Percentiles rank a stretch among this genome's conserved stretches.
Conservation (phyloP, 2,113 vertebrate genomes). For the Pteruthius melanotis region DNA sequence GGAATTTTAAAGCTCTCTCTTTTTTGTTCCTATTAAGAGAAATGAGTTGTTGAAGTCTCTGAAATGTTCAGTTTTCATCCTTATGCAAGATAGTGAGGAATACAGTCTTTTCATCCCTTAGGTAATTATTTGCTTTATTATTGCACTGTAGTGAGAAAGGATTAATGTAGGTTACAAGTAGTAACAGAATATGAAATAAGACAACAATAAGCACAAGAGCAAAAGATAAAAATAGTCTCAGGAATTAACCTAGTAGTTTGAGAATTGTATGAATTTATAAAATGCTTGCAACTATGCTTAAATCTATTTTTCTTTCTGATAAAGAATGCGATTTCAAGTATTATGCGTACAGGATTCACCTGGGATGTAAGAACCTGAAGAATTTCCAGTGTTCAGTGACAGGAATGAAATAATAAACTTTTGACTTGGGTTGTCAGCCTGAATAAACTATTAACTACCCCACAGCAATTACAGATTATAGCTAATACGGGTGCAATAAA, state of each 20-base stretch:
- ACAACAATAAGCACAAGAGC: background rate
- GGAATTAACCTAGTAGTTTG: background rate
- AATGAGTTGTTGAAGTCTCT: background rate
- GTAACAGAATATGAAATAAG: background rate
- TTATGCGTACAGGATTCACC: background rate
- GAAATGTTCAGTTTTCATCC: background rate
- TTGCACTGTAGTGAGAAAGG: background rate
- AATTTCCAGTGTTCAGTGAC: background rate
- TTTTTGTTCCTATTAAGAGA: background rate
- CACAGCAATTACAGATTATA: background rate
- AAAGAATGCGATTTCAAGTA: background rate
- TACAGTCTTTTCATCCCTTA: background rate
- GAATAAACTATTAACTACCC: background rate
- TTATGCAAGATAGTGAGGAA: background rate
- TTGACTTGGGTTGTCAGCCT: background rate
- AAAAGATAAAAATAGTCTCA: background rate
- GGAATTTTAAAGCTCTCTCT: background rate
- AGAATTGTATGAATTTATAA: background rate
- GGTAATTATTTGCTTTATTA: constrained; percentile 10
- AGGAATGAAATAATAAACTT: background rate
- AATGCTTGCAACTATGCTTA: background rate
- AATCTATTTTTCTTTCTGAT: background rate
- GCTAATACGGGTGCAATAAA: background rate
- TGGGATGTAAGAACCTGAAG: background rate
- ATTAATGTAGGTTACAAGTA: background rate